Evolutionary conservation across 1,140 invertebrate genomes (phyloP).

Genomic region (Ephestia elutella): DNA sequence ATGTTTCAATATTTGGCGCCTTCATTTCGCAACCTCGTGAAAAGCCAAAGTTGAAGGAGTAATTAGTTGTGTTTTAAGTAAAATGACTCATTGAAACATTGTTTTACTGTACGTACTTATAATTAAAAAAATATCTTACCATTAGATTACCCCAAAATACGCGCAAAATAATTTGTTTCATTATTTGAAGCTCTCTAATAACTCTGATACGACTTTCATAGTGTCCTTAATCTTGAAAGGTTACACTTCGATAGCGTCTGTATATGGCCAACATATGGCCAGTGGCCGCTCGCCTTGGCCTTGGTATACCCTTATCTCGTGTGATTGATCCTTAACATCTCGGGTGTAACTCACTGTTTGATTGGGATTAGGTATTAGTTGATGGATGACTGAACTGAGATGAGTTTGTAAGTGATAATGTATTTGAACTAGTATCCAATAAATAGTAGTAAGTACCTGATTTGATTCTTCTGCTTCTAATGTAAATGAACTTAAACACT

Average conservation of each 20-base stretch:
- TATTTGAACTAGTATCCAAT: too few relatives aligned
- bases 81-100: too few relatives aligned
- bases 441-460: too few relatives aligned
- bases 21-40: constrained; percentile 8
- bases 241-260: not conserved
- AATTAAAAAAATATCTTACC: too few relatives aligned
- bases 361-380: not conserved
- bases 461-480: too few relatives aligned
- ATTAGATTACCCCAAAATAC: too few relatives aligned
- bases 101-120: too few relatives aligned
- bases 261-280: constrained; percentile 31
- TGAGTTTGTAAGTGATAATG: too few relatives aligned
- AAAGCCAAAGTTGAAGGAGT: constrained; percentile 13
- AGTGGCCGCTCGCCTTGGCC: constrained; percentile 29
- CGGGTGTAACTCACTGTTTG: not conserved
- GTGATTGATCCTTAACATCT: constrained; percentile 17
- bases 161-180: not conserved
- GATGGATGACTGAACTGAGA: not conserved
- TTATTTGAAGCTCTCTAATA: not conserved
- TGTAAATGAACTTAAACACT: too few relatives aligned
- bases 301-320: constrained; percentile 19
- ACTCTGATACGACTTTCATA: not conserved
- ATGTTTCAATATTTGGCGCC: not conserved
- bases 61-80: not conserved
- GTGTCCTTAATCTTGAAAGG: constrained; percentile 1